Evolutionary conservation across 1,140 invertebrate species (phyloP).

Genomic region (Episyrphus balteatus): DNA sequence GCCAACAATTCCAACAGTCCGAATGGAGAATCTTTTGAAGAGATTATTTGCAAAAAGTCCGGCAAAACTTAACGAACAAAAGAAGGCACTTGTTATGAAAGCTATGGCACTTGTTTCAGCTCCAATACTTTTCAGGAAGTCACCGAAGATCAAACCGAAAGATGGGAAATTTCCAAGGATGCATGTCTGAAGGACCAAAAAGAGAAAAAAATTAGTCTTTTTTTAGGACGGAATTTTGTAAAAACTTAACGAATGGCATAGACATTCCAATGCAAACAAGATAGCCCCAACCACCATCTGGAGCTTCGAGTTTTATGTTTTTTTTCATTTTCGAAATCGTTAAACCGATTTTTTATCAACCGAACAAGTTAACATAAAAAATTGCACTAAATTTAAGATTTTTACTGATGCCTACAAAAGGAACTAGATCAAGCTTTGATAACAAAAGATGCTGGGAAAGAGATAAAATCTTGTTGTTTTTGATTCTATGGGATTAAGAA

Average conservation of each 20-base stretch:
- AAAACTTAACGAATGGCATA: constrained; percentile 47
- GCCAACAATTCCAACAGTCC: constrained; percentile 45
- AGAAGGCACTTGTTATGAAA: constrained; percentile 47
- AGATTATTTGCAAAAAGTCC: constrained; percentile 44
- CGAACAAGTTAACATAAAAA: too few relatives aligned
- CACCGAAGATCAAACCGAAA: constrained; percentile 53
- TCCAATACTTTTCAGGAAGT: constrained; percentile 47
- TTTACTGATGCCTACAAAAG: too few relatives aligned
- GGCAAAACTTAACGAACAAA: constrained; percentile 46
- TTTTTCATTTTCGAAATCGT: constrained; percentile 2
- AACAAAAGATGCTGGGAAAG: too few relatives aligned
- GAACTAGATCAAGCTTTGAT: too few relatives aligned
- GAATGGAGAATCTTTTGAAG: constrained; percentile 40
- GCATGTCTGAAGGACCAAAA: constrained; percentile 36
- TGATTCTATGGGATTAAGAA: too few relatives aligned
- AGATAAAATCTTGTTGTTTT: too few relatives aligned
- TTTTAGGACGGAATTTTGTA: not conserved
- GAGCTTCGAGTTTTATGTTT: constrained; percentile 29
- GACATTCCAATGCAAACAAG: constrained; percentile 45
- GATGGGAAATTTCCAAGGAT: constrained; percentile 45
- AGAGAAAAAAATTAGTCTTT: not conserved
- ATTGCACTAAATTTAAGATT: too few relatives aligned
- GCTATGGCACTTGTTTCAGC: constrained; percentile 48
- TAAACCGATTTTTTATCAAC: too few relatives aligned
- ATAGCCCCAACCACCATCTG: constrained; percentile 55